A percentile compares a stretch with the other conserved stretches of the same genome.
Evolutionary conservation across 1,140 invertebrate species (phyloP).

Genomic region (Eubasilissa regina): DNA sequence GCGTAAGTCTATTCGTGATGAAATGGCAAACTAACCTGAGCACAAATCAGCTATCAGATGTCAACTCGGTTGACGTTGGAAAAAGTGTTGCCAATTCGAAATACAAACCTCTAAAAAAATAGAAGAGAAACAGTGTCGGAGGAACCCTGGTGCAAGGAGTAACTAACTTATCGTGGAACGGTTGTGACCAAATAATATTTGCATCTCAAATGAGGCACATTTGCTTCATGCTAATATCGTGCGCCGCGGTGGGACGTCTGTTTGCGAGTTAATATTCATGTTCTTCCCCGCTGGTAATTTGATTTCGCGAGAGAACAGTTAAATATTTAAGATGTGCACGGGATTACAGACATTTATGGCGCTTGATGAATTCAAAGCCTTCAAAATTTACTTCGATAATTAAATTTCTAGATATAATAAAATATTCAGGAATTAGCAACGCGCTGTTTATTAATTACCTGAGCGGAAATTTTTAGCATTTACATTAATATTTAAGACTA

Average conservation of each 20-base stretch:
- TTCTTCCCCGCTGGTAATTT: constrained; percentile 29
- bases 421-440: no score
- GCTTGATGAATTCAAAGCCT: neutral
- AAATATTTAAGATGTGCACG: constrained; percentile 11
- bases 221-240: constrained; percentile 25
- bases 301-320: constrained; percentile 35
- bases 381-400: neutral
- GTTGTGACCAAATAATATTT: constrained; percentile 46
- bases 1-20: no score
- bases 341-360: constrained; percentile 4
- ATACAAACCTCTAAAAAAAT: no score
- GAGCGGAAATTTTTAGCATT: no score
- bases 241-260: constrained; percentile 9
- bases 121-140: no score
- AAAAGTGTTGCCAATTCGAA: no score
- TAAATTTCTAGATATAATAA: neutral
- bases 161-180: constrained; percentile 10
- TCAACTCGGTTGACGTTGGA: no score
- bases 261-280: constrained; percentile 36
- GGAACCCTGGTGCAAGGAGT: neutral
- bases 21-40: no score
- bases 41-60: no score
- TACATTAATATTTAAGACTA: no score
- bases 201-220: constrained; percentile 43
- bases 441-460: no score